Evolutionary conservation across 2,888 invertebrate genomes (phyloP).

Genomic region (Apamea anceps): DNA sequence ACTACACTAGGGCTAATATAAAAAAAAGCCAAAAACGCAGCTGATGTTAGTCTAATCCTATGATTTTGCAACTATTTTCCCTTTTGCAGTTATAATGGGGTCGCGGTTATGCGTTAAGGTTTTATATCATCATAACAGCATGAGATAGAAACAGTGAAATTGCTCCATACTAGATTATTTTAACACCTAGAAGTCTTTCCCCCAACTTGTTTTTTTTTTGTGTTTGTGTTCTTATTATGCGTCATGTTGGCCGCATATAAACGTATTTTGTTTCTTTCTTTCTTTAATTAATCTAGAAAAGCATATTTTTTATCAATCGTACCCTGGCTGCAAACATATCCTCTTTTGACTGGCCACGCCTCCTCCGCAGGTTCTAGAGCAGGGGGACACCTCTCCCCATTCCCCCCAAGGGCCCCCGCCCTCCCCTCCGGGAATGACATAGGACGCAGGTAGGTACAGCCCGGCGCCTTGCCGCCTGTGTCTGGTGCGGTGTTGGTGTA

Average conservation of each 20-base stretch:
- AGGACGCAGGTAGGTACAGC: conserved; percentile 93
- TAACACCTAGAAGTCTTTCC: neutral
- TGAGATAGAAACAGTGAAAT: neutral
- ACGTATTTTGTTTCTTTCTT: too few species aligned
- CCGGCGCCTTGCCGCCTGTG: conserved; percentile 95
- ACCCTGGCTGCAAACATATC: conserved; percentile 92
- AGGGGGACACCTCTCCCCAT: conserved; percentile 95
- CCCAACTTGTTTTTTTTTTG: too few species aligned
- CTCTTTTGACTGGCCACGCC: conserved; percentile 97
- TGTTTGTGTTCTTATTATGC: too few species aligned
- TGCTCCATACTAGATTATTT: neutral
- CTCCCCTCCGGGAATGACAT: conserved; percentile 92
- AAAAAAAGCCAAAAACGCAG: neutral
- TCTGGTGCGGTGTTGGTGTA: conserved; percentile 92
- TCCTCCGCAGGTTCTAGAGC: conserved; percentile 97
- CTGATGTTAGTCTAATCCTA: neutral
- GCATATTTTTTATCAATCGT: conserved; percentile 66
- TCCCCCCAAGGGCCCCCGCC: conserved; percentile 93
- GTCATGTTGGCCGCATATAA: too few species aligned
- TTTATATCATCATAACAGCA: neutral
- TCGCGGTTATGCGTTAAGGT: neutral
- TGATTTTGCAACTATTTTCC: neutral
- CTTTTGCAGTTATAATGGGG: neutral
- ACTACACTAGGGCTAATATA: too few species aligned
- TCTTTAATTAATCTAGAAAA: neutral